Percentiles rank a stretch among this genome's conserved stretches.
Conservation (phyloP, 1,140 invertebrate species). For the Procambarus virginalis region DNA sequence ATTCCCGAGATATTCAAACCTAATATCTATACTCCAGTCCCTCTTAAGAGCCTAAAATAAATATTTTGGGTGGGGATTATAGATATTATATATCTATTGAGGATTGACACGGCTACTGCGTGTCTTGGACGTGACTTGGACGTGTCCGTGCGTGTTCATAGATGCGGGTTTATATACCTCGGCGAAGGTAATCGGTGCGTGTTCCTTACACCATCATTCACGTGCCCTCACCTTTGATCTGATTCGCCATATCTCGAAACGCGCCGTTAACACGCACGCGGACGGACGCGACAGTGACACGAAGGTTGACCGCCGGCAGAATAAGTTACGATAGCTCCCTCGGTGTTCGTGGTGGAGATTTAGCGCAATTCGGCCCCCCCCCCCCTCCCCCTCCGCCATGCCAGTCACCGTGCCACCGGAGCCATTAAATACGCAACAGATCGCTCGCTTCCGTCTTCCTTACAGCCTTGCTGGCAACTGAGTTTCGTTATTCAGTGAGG, state of each 20-base stretch:
- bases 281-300: constrained; percentile 31
- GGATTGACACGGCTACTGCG: not conserved
- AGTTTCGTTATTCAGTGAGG: not conserved
- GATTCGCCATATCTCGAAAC: constrained; percentile 25
- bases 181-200: constrained; percentile 22
- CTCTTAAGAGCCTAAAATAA: constrained; percentile 4
- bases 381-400: not conserved
- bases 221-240: constrained; percentile 35
- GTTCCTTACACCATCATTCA: constrained; percentile 17
- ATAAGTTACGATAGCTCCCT: constrained; percentile 31
- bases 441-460: not conserved
- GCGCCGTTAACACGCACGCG: constrained; percentile 19
- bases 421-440: not conserved
- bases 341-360: constrained; percentile 6
- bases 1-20: not conserved
- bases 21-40: not conserved
- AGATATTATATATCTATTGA: not conserved
- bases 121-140: constrained; percentile 8
- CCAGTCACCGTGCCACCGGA: too few species aligned
- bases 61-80: constrained; percentile 1
- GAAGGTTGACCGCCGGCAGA: constrained; percentile 15
- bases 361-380: not conserved
- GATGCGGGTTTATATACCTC: not conserved
- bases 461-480: not conserved
- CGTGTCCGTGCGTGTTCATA: not conserved